Conservation (phyloP, 2,888 invertebrate genomes). For the Agrotis segetum region DNA sequence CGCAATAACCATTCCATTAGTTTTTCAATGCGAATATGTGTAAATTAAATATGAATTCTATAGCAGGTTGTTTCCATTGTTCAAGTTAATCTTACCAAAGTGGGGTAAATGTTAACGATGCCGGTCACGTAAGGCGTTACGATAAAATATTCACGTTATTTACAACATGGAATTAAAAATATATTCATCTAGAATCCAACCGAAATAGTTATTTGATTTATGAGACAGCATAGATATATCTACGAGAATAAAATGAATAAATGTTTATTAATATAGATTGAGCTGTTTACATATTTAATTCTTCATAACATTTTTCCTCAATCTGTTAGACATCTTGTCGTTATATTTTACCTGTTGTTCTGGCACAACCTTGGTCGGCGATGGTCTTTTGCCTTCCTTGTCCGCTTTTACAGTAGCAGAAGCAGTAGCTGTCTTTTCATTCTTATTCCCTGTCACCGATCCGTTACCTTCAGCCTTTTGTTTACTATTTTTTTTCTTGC, state of each 20-base stretch:
- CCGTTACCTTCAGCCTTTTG: conserved; percentile 90
- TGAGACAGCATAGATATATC: conserved; percentile 1
- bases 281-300: conserved; percentile 47
- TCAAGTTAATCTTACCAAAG: conserved; percentile 70
- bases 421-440: conserved; percentile 74
- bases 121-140: conserved; percentile 69
- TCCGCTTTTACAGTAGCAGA: conserved; percentile 79
- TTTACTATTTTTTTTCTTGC: conserved; percentile 92
- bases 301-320: conserved; percentile 42
- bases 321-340: conserved; percentile 39
- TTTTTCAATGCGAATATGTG: conserved; percentile 80
- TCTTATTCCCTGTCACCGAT: conserved; percentile 87
- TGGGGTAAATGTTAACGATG: conserved; percentile 67
- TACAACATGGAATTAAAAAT: conserved; percentile 48
- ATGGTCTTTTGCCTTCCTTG: conserved; percentile 79
- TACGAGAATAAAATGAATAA: conserved; percentile 22
- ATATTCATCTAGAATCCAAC: conserved; percentile 33
- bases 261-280: conserved; percentile 28
- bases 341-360: conserved; percentile 77
- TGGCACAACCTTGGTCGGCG: conserved; percentile 77
- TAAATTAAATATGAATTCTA: conserved; percentile 76
- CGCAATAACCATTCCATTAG: conserved; percentile 81
- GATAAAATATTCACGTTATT: conserved; percentile 49
- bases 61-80: conserved; percentile 71
- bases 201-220: conserved; percentile 44